Evolutionary conservation across 2,888 invertebrate genomes (phyloP), one percentile per base, ranked within the genome.

Genomic region (Drosophila austrosaltans): DNA sequence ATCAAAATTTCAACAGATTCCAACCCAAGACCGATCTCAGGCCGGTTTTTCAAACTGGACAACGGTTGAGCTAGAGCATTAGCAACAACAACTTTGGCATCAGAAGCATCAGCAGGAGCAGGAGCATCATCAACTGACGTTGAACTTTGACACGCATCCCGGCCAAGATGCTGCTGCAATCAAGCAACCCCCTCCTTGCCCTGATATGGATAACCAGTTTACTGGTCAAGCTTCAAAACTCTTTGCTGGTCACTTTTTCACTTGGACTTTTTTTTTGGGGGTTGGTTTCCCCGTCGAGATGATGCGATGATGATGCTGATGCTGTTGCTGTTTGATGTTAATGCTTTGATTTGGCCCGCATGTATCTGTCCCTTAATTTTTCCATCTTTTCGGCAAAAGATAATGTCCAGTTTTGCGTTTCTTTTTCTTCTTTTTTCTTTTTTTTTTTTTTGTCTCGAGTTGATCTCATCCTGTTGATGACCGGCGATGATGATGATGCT

Each of bases 1-100:
- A 86, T 86, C 83, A 86, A 86, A 86, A 86, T 87, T 86, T 86
- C 88, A 86, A 87, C 85, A 87, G 85, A 74, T 86, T 86, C 77
- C 56, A 58, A 71, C 76, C 77, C 79, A 82, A 74, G 77, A 78
- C 68, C 68, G 71, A 67, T 53, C 66, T 42, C 57, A 69, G 85
- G 69, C 85, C 88, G 87, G 85, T 87, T 86, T 84, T 76, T 58
- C 56, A 86, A 87, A 86, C 85, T 86, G 85, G 85, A 86, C 85
- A 73, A 83, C 86, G 25, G 48, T 48, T 25, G 36, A 48, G 48
- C 48, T 10, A 48, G 32, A 32, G 6, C 32, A 39, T 12, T 39
- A 12, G 48, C 48, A 22, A 10, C 32, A 48, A 25, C 48, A 48
- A 25, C 48, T 36, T 36, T 48, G 12, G 3, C 48, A 48, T 0